Evolutionary conservation across 1,140 invertebrate genomes (phyloP).

Genomic region (Coelopa frigida): DNA sequence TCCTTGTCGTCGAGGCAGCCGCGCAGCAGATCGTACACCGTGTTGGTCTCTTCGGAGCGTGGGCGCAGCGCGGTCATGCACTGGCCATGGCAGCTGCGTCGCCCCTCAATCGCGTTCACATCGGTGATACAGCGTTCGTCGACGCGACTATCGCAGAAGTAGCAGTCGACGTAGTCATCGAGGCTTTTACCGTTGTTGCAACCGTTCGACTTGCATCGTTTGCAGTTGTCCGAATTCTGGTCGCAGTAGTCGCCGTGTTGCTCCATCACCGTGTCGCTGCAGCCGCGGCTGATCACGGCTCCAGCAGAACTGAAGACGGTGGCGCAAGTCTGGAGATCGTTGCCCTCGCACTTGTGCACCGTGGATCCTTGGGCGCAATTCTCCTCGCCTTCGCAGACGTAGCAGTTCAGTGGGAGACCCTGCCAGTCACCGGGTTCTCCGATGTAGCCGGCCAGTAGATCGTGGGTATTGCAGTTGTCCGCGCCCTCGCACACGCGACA

Average conservation of each 20-base stretch:
- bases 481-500: conserved; percentile 22
- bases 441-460: conserved; percentile 21
- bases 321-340: conserved; percentile 31
- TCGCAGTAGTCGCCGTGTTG: conserved; percentile 26
- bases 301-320: conserved; percentile 25
- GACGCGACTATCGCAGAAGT: conserved; percentile 27
- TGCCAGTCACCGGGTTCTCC: conserved; percentile 36
- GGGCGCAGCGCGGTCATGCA: conserved; percentile 36
- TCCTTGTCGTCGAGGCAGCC: conserved; percentile 35
- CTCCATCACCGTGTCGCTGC: conserved; percentile 23
- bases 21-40: conserved; percentile 27
- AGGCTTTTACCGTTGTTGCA: conserved; percentile 27
- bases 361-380: conserved; percentile 9
- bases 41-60: conserved; percentile 25
- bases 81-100: conserved; percentile 27
- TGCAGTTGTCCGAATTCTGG: conserved; percentile 18
- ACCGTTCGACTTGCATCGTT: conserved; percentile 31
- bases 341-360: conserved; percentile 20
- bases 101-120: conserved; percentile 14
- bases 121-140: conserved; percentile 14
- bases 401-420: conserved; percentile 28
- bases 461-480: conserved; percentile 24
- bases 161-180: conserved; percentile 26
- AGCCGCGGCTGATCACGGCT: conserved; percentile 24
- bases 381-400: conserved; percentile 14